Conservation (phyloP, 2,797 vertebrate species). For the Gymnothorax reevesii region DNA sequence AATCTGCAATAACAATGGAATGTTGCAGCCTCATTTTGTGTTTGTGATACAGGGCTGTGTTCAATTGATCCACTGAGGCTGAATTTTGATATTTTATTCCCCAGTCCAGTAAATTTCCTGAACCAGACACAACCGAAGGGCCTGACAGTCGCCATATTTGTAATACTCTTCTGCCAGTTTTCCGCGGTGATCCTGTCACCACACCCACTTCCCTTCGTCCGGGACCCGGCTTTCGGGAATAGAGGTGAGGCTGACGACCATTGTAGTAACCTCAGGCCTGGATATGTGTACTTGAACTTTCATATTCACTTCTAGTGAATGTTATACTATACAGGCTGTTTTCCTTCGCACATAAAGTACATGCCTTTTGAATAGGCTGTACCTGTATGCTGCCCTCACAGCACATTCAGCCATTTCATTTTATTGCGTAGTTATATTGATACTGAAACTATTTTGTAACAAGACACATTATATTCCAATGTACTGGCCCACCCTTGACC, state of each 20-base stretch:
- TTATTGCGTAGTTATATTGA: background rate
- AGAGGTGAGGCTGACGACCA: slow-evolving; percentile 71
- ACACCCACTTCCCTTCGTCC: slow-evolving; percentile 80
- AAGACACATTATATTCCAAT: background rate
- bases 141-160: slow-evolving; percentile 82
- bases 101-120: slow-evolving; percentile 88
- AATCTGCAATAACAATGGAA: background rate
- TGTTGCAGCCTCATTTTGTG: background rate
- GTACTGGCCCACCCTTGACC: background rate
- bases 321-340: background rate
- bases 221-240: slow-evolving; percentile 48
- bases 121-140: slow-evolving; percentile 79
- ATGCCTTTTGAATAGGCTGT: background rate
- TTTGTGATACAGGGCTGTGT: background rate
- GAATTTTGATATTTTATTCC: slow-evolving; percentile 34
- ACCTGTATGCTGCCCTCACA: background rate
- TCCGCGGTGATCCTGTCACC: slow-evolving; percentile 76
- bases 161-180: slow-evolving; percentile 86
- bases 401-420: background rate
- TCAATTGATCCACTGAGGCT: background rate
- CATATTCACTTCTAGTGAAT: background rate
- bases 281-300: background rate
- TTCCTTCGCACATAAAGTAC: background rate
- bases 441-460: background rate
- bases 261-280: slow-evolving; percentile 8